Conservation (phyloP, 2,888 invertebrate genomes). For the Alsophila aescularia region DNA sequence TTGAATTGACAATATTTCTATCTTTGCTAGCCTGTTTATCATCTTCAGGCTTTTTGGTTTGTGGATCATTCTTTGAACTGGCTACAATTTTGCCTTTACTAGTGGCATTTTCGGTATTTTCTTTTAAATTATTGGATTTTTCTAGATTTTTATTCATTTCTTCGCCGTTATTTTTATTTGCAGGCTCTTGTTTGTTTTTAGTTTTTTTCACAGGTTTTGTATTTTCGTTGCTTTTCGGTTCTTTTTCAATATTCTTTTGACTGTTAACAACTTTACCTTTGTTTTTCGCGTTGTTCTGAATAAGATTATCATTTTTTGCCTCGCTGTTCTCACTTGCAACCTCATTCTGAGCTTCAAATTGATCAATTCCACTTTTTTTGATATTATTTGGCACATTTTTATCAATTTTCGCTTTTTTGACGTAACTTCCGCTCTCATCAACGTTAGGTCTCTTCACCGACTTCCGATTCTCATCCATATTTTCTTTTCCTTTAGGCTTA, state of each 20-base stretch:
- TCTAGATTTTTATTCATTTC: not conserved
- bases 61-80: conserved; percentile 7
- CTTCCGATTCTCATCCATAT: conserved; percentile 38
- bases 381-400: not conserved
- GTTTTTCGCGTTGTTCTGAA: conserved; percentile 10
- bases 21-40: conserved; percentile 4
- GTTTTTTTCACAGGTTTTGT: not conserved
- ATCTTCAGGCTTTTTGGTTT: conserved; percentile 19
- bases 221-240: not conserved
- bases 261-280: not conserved
- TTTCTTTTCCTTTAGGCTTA: conserved; percentile 53
- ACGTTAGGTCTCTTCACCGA: conserved; percentile 19
- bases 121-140: conserved; percentile 9
- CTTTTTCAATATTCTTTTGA: conserved; percentile 4
- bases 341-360: not conserved
- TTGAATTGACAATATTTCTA: not conserved
- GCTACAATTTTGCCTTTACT: conserved; percentile 20
- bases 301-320: conserved; percentile 13
- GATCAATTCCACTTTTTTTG: not conserved
- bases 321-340: not conserved
- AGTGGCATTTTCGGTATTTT: conserved; percentile 7
- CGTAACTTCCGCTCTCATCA: conserved; percentile 10
- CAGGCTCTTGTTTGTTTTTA: conserved; percentile 26
- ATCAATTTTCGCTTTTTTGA: conserved; percentile 22
- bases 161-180: conserved; percentile 3